phyloP scores from a whole-genome alignment of 1,140 invertebrate species.

The Cotesia glomerata region DNA sequence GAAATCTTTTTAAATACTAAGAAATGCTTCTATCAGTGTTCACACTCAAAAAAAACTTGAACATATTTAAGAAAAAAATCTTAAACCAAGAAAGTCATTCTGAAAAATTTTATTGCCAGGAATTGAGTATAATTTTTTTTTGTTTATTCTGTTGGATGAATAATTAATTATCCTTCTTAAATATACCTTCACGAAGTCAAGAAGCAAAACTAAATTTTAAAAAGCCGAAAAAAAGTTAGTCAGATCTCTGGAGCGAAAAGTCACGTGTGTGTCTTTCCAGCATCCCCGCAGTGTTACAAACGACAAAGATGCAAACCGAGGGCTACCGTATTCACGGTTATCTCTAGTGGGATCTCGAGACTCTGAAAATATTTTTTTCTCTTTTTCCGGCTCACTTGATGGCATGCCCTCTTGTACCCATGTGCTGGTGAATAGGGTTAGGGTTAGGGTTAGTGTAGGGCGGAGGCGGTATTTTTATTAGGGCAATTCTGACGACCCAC shows the following conservation, averaged over 20 bases:
- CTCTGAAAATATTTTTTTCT: not conserved
- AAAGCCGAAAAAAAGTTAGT: not conserved
- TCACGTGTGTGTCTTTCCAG: slow-evolving; percentile 31
- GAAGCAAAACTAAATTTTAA: not conserved
- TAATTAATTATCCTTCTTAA: too few relatives aligned
- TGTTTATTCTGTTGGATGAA: too few relatives aligned
- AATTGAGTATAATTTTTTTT: not conserved
- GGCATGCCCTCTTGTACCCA: not conserved
- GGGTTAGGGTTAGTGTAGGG: slow-evolving; percentile 1
- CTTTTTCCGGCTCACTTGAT: slow-evolving; percentile 41
- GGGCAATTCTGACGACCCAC: slow-evolving; percentile 55
- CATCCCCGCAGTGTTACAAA: slow-evolving; percentile 48
- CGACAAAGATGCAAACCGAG: slow-evolving; percentile 51
- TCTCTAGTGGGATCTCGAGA: slow-evolving; percentile 48
- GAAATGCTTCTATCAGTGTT: too few relatives aligned
- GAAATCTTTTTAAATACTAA: too few relatives aligned
- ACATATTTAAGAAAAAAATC: not conserved
- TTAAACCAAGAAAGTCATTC: not conserved
- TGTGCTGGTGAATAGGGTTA: not conserved
- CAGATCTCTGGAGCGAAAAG: not conserved
- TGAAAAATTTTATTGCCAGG: not conserved
- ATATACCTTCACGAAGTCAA: too few relatives aligned
- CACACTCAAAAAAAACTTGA: slow-evolving; percentile 11
- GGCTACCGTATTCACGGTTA: slow-evolving; percentile 53
- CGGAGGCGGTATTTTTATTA: slow-evolving; percentile 59